Percentiles rank a stretch among this genome's conserved stretches.
Evolutionary conservation across 2,113 vertebrate species (phyloP).

Genomic region (Phaetusa simplex): DNA sequence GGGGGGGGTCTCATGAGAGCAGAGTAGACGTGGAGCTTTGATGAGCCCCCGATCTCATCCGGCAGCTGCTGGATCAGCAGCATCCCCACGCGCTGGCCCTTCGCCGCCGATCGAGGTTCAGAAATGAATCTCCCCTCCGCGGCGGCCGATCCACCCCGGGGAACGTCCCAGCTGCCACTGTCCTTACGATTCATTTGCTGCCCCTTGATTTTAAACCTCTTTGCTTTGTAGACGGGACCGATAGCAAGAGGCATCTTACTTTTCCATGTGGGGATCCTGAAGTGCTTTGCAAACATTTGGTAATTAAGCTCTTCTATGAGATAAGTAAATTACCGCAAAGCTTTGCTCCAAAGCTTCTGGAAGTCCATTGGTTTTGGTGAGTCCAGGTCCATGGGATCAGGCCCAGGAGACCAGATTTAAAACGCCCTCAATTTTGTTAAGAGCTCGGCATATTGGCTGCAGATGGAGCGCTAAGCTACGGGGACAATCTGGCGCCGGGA

Average conservation of each 20-base stretch:
- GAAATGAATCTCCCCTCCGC: rapidly evolving
- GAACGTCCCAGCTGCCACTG: neutral
- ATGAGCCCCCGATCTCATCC: neutral
- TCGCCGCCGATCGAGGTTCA: rapidly evolving
- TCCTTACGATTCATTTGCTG: neutral
- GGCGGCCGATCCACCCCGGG: rapidly evolving
- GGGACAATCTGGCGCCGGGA: neutral
- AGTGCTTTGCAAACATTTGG: constrained; percentile 48
- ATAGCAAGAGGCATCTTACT: neutral
- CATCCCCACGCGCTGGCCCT: rapidly evolving
- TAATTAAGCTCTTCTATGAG: constrained; percentile 48
- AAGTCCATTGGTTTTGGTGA: constrained; percentile 10
- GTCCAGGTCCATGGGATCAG: constrained; percentile 14
- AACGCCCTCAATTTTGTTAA: constrained; percentile 30
- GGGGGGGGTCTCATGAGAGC: neutral
- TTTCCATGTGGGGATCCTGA: neutral
- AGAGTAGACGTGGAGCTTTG: neutral
- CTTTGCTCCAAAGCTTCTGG: constrained; percentile 36
- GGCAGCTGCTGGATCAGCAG: neutral
- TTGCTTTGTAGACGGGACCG: neutral
- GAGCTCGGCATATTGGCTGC: constrained; percentile 30
- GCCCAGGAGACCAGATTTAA: neutral
- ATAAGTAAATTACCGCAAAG: constrained; percentile 33
- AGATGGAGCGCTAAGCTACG: neutral
- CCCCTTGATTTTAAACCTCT: neutral